Evolutionary conservation across 2,113 vertebrate species (phyloP).

Genomic region (Oncorhynchus clarkii): DNA sequence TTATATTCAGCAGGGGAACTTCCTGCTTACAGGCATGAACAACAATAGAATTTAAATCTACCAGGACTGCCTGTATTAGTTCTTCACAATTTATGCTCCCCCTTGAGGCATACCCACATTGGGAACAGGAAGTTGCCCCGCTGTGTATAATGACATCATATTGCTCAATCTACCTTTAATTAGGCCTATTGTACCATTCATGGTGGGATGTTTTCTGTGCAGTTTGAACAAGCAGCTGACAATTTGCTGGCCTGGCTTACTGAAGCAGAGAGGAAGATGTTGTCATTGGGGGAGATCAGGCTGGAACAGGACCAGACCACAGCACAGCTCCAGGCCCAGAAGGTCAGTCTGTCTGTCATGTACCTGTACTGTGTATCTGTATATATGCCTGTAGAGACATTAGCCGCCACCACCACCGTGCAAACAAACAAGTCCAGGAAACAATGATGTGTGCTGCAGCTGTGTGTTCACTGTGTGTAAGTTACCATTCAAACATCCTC

Average conservation of each 20-base stretch:
- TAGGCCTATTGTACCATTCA: constrained; percentile 21
- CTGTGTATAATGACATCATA: too few species aligned
- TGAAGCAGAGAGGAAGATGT: constrained; percentile 86
- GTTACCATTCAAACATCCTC: neutral
- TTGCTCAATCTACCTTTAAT: too few species aligned
- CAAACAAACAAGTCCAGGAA: constrained; percentile 20
- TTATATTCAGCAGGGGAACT: too few species aligned
- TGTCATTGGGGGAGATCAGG: constrained; percentile 85
- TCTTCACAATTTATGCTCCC: too few species aligned
- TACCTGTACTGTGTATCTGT: neutral
- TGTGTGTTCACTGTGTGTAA: neutral
- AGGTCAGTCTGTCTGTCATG: constrained; percentile 76
- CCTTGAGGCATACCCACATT: too few species aligned
- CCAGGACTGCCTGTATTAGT: too few species aligned
- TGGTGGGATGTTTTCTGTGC: constrained; percentile 60
- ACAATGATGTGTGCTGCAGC: constrained; percentile 29
- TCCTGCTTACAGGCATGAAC: too few species aligned
- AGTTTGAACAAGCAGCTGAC: constrained; percentile 94
- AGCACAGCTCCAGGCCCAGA: constrained; percentile 93
- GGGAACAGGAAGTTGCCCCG: too few species aligned
- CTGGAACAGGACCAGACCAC: constrained; percentile 93
- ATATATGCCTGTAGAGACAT: constrained; percentile 2
- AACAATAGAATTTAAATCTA: too few species aligned
- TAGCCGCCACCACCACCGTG: neutral
- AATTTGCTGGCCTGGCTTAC: constrained; percentile 87